phyloP scores from a whole-genome alignment of 2,113 vertebrate genomes.

The Sigmodon hispidus region DNA sequence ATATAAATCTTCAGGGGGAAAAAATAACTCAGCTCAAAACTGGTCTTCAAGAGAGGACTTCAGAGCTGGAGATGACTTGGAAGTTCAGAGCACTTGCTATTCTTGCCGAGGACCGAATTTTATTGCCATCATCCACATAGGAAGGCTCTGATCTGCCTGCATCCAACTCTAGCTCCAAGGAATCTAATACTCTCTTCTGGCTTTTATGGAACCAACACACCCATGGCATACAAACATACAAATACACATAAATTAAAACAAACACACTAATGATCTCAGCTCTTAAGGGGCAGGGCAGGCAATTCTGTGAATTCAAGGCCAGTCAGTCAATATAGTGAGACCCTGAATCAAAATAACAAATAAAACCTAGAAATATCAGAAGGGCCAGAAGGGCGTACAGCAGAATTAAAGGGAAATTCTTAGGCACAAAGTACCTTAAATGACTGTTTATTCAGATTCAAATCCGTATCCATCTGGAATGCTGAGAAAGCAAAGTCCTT shows the following conservation, averaged over 20 bases:
- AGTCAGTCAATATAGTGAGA: not conserved
- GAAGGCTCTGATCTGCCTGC: not conserved
- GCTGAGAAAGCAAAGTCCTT: not conserved
- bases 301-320: not conserved
- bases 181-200: not conserved
- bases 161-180: not conserved
- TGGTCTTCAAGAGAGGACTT: not conserved
- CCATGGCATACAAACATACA: not conserved
- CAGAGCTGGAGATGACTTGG: not conserved
- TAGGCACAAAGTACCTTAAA: not conserved
- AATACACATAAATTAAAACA: not conserved
- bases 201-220: not conserved
- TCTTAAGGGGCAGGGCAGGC: not conserved
- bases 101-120: not conserved
- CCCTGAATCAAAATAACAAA: not conserved
- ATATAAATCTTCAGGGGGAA: not conserved
- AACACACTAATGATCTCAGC: not conserved
- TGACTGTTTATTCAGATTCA: not conserved
- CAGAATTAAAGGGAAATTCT: not conserved
- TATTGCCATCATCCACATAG: too few relatives aligned
- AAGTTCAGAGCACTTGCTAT: not conserved
- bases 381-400: not conserved
- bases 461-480: not conserved
- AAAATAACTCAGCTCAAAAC: not conserved
- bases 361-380: not conserved